Base-by-base conservation (phyloP, 2,888 invertebrate species). In the Agrilus mali region DNA sequence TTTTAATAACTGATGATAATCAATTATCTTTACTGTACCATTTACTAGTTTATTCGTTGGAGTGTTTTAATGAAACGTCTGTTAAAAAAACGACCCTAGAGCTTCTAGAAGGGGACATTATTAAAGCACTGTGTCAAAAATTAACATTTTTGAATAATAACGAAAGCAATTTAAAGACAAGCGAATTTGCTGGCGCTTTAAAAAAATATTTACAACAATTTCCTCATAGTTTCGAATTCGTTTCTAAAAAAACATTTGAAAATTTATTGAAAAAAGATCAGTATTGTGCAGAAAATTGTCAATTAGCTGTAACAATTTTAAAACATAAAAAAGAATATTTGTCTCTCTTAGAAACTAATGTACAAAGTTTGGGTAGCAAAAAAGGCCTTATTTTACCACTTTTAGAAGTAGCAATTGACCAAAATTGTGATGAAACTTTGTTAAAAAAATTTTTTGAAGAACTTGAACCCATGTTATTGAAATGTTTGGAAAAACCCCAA, bases 401-500 rank as follows among this genome's bases (percentile, higher is more conserved):
- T 38, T 66, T 79, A 2, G 70, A 72, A 47, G 69, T 70, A 22
- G 51, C 70, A 49, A 54, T 71, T 55, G 48, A 68, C 55, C 55
- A 74, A 66, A 58, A 49, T 36, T 56, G 64, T 52, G 63, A 72
- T 1, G 64, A 69, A 33, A 63, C 70, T 17, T 64, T 79, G 20
- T 58, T 82, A 4, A 55, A 59, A 16, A 68, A 63, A 40, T 66
- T 83, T 42, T 80, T 72, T 55, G 65, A 71, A 36, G 70, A 74
- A 53, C 78, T 80, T 50, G 75, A 79, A 60, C 64, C 70, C 1
- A 77, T 79, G 48, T 74, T 86, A 32, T 60, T 69, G 40, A 78
- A 78, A 60, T 69, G 76, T 47, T 63, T 82, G 35, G 77, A 79
- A 54, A 82, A 81, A 56, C 82, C 82, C 1, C 78, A 79, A 47